Evolutionary conservation across 2,797 vertebrate genomes (phyloP).

Genomic region (Molossus molossus): DNA sequence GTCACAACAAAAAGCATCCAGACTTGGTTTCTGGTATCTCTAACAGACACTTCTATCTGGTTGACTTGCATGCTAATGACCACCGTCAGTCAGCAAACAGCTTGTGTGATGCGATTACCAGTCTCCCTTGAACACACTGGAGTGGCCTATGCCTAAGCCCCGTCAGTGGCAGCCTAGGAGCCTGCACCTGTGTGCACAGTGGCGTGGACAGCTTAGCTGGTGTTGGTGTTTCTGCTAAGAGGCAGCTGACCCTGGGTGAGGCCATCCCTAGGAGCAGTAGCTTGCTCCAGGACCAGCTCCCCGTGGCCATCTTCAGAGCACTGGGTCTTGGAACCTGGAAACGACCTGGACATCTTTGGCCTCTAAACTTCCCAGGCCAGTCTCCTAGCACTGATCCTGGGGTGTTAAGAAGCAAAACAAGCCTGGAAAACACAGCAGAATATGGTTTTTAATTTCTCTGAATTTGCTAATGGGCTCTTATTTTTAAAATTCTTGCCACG

Average conservation of each 20-base stretch:
- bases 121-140: not conserved
- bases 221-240: not conserved
- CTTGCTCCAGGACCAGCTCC: not conserved
- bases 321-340: not conserved
- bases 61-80: not conserved
- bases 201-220: not conserved
- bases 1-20: constrained; percentile 7
- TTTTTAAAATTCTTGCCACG: constrained; percentile 1
- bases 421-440: not conserved
- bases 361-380: not conserved
- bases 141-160: not conserved
- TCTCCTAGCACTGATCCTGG: not conserved
- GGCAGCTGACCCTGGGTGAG: not conserved
- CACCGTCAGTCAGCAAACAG: not conserved
- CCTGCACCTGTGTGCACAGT: too few species aligned
- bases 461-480: not conserved
- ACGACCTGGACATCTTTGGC: not conserved
- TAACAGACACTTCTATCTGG: not conserved
- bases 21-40: not conserved
- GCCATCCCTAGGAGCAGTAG: not conserved
- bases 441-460: not conserved
- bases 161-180: not conserved
- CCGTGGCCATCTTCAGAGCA: not conserved
- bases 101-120: not conserved
- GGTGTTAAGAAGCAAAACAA: not conserved